Evolutionary conservation across 2,797 vertebrate genomes (phyloP), one percentile per base, ranked within the genome.

Genomic region (Typhlichthys eigenmanni): DNA sequence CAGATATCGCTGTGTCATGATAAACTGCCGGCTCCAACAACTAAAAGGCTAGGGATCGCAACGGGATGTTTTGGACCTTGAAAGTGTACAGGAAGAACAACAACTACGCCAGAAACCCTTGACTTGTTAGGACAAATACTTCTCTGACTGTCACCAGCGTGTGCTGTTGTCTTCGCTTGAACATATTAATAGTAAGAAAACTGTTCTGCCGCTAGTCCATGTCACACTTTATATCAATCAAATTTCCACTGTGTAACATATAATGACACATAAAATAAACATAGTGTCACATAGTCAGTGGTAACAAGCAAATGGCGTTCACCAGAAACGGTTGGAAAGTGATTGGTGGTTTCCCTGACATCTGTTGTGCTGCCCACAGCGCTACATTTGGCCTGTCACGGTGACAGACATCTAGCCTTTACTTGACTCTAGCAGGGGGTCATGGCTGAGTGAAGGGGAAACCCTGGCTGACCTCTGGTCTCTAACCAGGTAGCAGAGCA

Each of bases 1-100:
- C 89, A 91, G 88, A 92, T 91, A 89, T 88, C 84, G 81, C 82
- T 67, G 79, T 77, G 85, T 88, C 82, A 79, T 91, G 90, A 92
- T 91, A 80, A 90, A 91, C 75, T 79, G 80, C 87, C 78, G 73
- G 75, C 85, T 88, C 77, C 19, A 34, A 54, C 62, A 60, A 77
- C 81, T 88, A 81, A 88, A 87, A 90, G 78, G 81, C 83, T 77
- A 79, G 45, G 62, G 66, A 71, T 80, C 81, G 77, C 71, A 83
- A 80, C 83, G 82, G 78, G 75, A 87, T 84, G 84, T 88, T 90
- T 88, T 80, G 85, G 87, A 85, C 86, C 85, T 91, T 92, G 86
- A 87, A 84, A 89, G 75, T 84, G 74, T 49, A 85, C 34, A 2
- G 69, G 60, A 86, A 74, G 57, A 89, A 85, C 75, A 85, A 87